Conservation (phyloP, 53 echinoderm and acorn worm genomes). For the Zoroaster sp. region DNA sequence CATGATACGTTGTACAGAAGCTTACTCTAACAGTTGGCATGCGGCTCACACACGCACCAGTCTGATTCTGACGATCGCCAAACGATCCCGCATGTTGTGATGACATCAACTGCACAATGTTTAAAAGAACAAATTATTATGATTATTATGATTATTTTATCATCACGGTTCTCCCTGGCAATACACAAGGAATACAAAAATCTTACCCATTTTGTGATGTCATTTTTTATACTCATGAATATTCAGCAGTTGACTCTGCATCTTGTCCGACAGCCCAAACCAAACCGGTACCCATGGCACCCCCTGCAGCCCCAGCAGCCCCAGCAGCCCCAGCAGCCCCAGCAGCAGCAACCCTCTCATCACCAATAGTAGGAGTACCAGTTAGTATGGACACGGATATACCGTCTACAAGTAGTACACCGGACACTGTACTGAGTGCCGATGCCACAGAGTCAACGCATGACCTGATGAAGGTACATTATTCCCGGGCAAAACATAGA, state of each 20-base stretch:
- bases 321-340: neutral
- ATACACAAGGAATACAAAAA: too few species aligned
- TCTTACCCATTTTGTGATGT: too few species aligned
- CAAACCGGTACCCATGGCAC: slow-evolving; percentile 27
- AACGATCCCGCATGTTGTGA: too few species aligned
- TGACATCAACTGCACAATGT: too few species aligned
- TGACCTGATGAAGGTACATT: neutral
- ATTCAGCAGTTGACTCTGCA: neutral
- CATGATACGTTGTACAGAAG: too few species aligned
- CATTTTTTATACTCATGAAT: neutral
- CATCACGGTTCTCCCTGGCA: too few species aligned
- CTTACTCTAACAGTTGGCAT: too few species aligned
- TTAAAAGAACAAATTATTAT: too few species aligned
- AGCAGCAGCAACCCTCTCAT: neutral
- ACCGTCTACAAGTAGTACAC: slow-evolving; percentile 50
- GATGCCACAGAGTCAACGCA: neutral
- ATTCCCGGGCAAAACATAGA: too few species aligned
- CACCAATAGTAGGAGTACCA: neutral
- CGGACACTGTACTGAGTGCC: neutral
- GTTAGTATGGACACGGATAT: neutral
- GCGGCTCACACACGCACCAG: too few species aligned
- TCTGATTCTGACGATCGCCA: too few species aligned
- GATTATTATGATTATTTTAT: too few species aligned
- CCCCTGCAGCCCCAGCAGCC: neutral
- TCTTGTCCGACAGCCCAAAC: neutral